These are phyloP conservation scores for Psylliodes chrysocephalus DNA, from an alignment of 2,888 invertebrate species.

Conservation along the genomic window DNA sequence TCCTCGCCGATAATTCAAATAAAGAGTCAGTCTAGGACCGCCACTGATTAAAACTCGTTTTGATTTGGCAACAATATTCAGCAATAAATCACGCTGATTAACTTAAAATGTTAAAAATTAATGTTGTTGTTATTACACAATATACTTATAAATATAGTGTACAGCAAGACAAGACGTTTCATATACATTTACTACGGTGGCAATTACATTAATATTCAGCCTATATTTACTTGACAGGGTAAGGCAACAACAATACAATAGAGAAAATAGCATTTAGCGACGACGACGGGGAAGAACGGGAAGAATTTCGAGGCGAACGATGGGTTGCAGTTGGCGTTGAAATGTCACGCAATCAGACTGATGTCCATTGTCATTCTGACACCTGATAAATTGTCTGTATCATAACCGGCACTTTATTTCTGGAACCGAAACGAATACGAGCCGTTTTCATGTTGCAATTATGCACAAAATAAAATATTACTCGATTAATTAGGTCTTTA, in stretches of 20 bases:
- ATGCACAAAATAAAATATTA: constrained; percentile 2
- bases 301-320: not conserved
- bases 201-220: constrained; percentile 4
- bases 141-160: too few species aligned
- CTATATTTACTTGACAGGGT: constrained; percentile 41
- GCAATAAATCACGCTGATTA: too few species aligned
- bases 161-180: too few species aligned
- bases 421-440: constrained; percentile 12
- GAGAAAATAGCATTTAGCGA: constrained; percentile 33
- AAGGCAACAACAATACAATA: constrained; percentile 48
- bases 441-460: constrained; percentile 20
- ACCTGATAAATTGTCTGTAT: constrained; percentile 57
- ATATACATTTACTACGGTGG: too few species aligned
- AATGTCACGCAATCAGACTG: constrained; percentile 52
- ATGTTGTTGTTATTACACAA: too few species aligned
- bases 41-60: too few species aligned
- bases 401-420: constrained; percentile 39
- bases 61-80: too few species aligned
- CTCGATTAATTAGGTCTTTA: not conserved
- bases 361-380: constrained; percentile 58
- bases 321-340: constrained; percentile 48
- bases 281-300: not conserved
- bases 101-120: too few species aligned
- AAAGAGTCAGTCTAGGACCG: too few species aligned
- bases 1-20: too few species aligned